These are phyloP conservation scores for Clupea harengus DNA, from an alignment of 2,113 vertebrate species.

Conservation along the genomic window DNA sequence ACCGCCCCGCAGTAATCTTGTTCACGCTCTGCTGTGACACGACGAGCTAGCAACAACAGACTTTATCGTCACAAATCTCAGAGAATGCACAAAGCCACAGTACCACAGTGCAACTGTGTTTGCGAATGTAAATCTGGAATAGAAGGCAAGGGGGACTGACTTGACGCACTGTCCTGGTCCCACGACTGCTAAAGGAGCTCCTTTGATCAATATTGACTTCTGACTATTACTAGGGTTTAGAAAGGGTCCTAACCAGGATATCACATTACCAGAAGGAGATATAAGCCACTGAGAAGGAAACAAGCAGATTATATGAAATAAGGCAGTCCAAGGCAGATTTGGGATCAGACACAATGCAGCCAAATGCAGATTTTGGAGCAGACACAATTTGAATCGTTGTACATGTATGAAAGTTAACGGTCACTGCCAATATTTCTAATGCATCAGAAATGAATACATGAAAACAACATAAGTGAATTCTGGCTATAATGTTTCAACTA, in stretches of 20 bases:
- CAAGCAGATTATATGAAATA: background rate
- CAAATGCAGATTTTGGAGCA: background rate
- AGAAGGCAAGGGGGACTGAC: background rate
- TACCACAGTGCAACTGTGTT: slow-evolving; percentile 31
- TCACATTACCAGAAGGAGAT: slow-evolving; percentile 45
- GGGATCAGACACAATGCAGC: background rate
- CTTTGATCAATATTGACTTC: slow-evolving; percentile 63
- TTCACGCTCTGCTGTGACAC: slow-evolving; percentile 62
- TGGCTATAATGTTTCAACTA: background rate
- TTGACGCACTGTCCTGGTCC: background rate
- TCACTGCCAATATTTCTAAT: background rate
- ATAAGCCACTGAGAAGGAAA: slow-evolving; percentile 4
- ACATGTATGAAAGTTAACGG: background rate
- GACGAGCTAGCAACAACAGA: slow-evolving; percentile 52
- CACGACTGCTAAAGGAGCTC: background rate
- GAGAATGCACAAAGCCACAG: background rate
- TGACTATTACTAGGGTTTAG: slow-evolving; percentile 27
- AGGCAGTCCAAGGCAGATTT: background rate
- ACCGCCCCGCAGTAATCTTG: slow-evolving; percentile 64
- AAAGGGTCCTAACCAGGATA: slow-evolving; percentile 41
- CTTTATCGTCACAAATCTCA: slow-evolving; percentile 12
- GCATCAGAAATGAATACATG: background rate
- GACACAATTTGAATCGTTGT: background rate
- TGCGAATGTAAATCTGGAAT: slow-evolving; percentile 46
- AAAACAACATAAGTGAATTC: background rate